Conservation (phyloP, 1,140 invertebrate species). For the Drosophila nannoptera region DNA sequence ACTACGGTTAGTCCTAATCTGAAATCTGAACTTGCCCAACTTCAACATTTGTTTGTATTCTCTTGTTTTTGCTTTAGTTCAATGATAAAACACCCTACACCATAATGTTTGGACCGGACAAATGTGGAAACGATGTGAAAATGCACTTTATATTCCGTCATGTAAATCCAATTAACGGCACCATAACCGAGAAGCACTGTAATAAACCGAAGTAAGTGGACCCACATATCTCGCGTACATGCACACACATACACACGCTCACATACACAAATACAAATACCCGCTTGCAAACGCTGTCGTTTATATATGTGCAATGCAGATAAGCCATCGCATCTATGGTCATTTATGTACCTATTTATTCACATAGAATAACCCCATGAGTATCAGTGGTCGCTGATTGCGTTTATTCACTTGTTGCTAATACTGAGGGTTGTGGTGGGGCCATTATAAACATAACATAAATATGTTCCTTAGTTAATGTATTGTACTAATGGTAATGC, state of each 20-base stretch:
- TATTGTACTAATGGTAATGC: not conserved
- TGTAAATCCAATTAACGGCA: slow-evolving; percentile 95
- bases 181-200: slow-evolving; percentile 93
- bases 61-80: slow-evolving; percentile 81
- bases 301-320: slow-evolving; percentile 29
- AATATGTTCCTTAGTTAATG: no score
- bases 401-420: slow-evolving; percentile 38
- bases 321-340: slow-evolving; percentile 32
- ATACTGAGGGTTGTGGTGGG: no score
- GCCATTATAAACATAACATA: no score
- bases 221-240: slow-evolving; percentile 6
- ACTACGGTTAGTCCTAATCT: slow-evolving; percentile 78
- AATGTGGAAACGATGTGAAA: slow-evolving; percentile 98
- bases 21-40: not conserved
- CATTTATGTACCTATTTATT: not conserved
- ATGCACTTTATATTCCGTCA: slow-evolving; percentile 99
- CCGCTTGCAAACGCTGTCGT: slow-evolving; percentile 3
- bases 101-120: slow-evolving; percentile 99
- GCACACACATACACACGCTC: not conserved
- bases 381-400: slow-evolving; percentile 25
- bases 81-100: slow-evolving; percentile 98
- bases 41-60: slow-evolving; percentile 19
- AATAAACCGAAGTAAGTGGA: slow-evolving; percentile 88
- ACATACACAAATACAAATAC: not conserved
- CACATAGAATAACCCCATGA: slow-evolving; percentile 34